A percentile compares a stretch with the other conserved stretches of the same genome.
Evolutionary conservation across 2,888 invertebrate species (phyloP).

Genomic region (Ophion obscuratus): DNA sequence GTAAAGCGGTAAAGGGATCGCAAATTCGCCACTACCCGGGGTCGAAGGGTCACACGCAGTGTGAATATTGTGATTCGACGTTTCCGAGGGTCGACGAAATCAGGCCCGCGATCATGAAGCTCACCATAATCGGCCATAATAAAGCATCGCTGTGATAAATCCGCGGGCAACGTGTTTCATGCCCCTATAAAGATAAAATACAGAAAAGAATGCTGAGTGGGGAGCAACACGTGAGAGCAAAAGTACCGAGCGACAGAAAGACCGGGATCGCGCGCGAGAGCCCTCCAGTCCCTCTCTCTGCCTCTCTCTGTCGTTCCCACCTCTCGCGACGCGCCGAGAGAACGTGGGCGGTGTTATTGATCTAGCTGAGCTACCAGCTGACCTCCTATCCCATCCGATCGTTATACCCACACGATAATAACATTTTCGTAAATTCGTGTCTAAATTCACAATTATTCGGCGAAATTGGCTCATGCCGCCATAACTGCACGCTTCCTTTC

Average conservation of each 20-base stretch:
- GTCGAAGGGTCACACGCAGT: too few species aligned
- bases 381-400: slow-evolving; percentile 71
- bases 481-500: too few species aligned
- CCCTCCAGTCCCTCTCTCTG: slow-evolving; percentile 23
- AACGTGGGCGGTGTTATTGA: slow-evolving; percentile 75
- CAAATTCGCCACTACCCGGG: too few species aligned
- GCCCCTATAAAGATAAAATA: slow-evolving; percentile 13
- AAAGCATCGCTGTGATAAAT: background rate
- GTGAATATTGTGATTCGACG: too few species aligned
- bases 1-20: too few species aligned
- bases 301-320: background rate
- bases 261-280: slow-evolving; percentile 40
- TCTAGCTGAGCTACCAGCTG: slow-evolving; percentile 70
- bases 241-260: slow-evolving; percentile 30
- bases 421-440: background rate
- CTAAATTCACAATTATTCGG: background rate
- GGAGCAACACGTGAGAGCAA: slow-evolving; percentile 54
- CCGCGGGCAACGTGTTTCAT: background rate
- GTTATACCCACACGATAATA: slow-evolving; percentile 17
- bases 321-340: slow-evolving; percentile 62
- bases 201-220: slow-evolving; percentile 5
- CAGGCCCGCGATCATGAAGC: too few species aligned
- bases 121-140: background rate
- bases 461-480: too few species aligned
- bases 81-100: too few species aligned